Base-by-base conservation (phyloP, 2,888 invertebrate genomes). In the Thera obeliscata region DNA sequence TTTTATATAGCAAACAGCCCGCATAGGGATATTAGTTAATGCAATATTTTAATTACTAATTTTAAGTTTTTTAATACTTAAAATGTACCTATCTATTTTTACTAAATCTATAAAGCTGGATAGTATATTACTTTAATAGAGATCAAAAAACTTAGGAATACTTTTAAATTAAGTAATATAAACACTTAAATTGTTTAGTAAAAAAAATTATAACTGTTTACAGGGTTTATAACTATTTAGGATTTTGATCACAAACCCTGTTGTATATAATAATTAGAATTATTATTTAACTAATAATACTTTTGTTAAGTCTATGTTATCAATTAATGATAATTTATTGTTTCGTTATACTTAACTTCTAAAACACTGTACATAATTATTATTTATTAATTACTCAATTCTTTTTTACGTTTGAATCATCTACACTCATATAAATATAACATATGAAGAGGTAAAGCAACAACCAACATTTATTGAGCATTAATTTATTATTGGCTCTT, bases 211-310 rank as follows among this genome's bases (percentile, higher is more conserved):
- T 11, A n/a, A 54, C 36, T 49, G 8, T n/a, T n/a, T 36, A 2
- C n/a, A 55, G 55, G 55, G 33, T 33, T 36, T 55, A n/a, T 55
- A 56, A 41, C 2, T 72, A 73, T 72, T 75, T 74, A 64, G 81
- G 84, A 84, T 85, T 84, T 81, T 79, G 78, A 73, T 67, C 64
- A 80, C 75, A 79, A 86, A 85, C 84, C 86, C 85, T 86, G 84
- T 85, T 72, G 76, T 61, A 33, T 33, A 33, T 52, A 33, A 33
- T 33, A 33, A 69, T 65, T 50, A 56, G 66, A 61, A 70, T 60
- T 67, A 66, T 61, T 69, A 58, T 61, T 77, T 76, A 78, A 69
- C 72, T 75, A 77, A 43, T 8, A 12, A 8, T 9, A 38, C 6
- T 55, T 46, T 8, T 9, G 5, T 5, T 35, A 38, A 55, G 22